A percentile compares a stretch with the other conserved stretches of the same genome.
Evolutionary conservation across 2,113 vertebrate species (phyloP).

Genomic region (Datnioides undecimradiatus): DNA sequence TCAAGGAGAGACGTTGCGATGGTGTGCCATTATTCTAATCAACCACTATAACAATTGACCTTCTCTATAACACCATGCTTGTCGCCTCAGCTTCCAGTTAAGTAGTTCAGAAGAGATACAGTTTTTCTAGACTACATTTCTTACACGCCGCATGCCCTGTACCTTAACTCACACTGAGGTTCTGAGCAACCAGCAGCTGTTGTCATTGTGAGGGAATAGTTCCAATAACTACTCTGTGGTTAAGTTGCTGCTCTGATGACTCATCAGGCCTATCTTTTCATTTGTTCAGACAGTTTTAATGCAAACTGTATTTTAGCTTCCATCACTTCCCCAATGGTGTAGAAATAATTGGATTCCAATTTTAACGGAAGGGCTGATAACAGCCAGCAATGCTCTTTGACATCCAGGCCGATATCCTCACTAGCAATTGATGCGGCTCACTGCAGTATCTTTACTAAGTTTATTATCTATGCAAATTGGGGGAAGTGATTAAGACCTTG

Average conservation of each 20-base stretch:
- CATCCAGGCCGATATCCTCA: slow-evolving; percentile 31
- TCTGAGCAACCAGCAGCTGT: slow-evolving; percentile 8
- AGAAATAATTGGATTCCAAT: slow-evolving; percentile 41
- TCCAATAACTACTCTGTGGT: slow-evolving; percentile 19
- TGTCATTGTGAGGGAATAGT: slow-evolving; percentile 6
- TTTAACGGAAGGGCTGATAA: slow-evolving; percentile 45
- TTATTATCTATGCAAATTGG: slow-evolving; percentile 70
- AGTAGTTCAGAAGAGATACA: background rate
- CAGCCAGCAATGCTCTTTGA: slow-evolving; percentile 38
- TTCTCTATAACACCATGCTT: background rate
- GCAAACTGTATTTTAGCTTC: slow-evolving; percentile 7
- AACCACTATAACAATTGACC: background rate
- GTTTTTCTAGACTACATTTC: background rate
- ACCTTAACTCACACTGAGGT: background rate
- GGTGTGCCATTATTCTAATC: background rate
- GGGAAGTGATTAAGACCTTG: slow-evolving; percentile 43
- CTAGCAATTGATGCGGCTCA: slow-evolving; percentile 28
- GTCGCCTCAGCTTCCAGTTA: background rate
- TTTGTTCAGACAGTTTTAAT: slow-evolving; percentile 10
- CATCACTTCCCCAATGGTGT: slow-evolving; percentile 2
- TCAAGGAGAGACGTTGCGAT: background rate
- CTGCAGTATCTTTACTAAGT: slow-evolving; percentile 29
- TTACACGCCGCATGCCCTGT: background rate
- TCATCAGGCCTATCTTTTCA: slow-evolving; percentile 11
- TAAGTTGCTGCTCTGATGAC: slow-evolving; percentile 33